Conservation (phyloP, 2,888 invertebrate genomes). For the Nomada lathburiana region DNA sequence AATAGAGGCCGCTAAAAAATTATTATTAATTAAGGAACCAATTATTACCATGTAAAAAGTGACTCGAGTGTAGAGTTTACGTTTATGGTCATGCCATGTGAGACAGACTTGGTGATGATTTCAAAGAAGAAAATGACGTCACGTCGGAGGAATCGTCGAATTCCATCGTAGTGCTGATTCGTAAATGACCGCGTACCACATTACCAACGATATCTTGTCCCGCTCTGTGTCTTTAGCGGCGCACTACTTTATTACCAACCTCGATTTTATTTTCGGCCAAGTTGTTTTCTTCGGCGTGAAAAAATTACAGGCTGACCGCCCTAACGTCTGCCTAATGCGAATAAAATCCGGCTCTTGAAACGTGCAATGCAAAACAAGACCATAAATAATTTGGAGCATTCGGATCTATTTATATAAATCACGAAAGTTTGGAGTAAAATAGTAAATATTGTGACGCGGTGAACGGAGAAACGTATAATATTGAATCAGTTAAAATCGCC, state of each 20-base stretch:
- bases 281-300: not conserved
- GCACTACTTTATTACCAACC: not conserved
- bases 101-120: constrained; percentile 33
- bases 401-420: not conserved
- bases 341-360: not conserved
- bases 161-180: constrained; percentile 54
- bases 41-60: too few relatives aligned
- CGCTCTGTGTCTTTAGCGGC: not conserved
- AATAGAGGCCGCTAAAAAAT: too few relatives aligned
- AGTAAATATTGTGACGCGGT: too few relatives aligned
- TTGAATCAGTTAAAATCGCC: not conserved
- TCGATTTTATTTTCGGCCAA: not conserved
- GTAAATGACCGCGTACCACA: constrained; percentile 29
- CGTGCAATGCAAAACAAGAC: not conserved
- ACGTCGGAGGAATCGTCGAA: constrained; percentile 52
- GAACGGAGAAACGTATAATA: not conserved
- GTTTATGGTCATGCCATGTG: constrained; percentile 4
- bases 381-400: not conserved
- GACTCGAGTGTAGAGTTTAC: too few relatives aligned
- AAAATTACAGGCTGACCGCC: not conserved
- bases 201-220: constrained; percentile 16
- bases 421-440: not conserved
- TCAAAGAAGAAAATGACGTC: constrained; percentile 64
- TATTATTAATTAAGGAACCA: too few relatives aligned
- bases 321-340: too few relatives aligned